These are phyloP conservation scores for Gallinago paraguaiae DNA, from an alignment of 2,113 vertebrate genomes.

Conservation along the genomic window DNA sequence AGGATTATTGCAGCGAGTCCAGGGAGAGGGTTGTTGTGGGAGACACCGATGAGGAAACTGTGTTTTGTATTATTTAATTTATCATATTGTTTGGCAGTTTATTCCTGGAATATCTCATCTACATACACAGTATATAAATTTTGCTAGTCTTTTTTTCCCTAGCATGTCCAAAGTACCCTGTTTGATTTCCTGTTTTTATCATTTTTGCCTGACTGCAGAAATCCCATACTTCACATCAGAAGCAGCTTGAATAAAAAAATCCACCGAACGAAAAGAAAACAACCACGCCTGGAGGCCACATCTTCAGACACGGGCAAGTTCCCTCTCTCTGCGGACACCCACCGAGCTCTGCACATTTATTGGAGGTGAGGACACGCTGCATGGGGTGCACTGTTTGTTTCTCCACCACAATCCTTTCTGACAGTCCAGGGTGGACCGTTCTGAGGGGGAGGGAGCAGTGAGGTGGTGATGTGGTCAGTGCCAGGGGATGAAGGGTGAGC, in stretches of 20 bases:
- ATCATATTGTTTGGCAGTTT: background rate
- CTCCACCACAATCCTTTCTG: background rate
- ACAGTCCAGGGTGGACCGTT: background rate
- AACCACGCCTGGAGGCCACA: rapidly evolving
- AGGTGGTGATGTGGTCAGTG: background rate
- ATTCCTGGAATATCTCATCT: background rate
- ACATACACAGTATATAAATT: background rate
- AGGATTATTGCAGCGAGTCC: background rate
- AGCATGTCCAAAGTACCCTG: rapidly evolving
- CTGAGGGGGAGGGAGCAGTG: background rate
- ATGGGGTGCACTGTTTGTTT: background rate
- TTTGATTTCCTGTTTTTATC: background rate
- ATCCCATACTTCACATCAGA: background rate
- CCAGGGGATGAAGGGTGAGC: background rate
- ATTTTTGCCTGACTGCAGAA: background rate
- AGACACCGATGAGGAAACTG: background rate
- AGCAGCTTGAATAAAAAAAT: conserved; percentile 4
- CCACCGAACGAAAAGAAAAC: background rate
- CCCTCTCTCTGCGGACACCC: background rate
- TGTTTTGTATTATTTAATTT: background rate
- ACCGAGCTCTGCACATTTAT: background rate
- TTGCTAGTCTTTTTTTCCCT: background rate
- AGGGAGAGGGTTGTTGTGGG: rapidly evolving
- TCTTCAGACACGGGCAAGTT: background rate
- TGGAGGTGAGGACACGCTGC: background rate